phyloP scores from a whole-genome alignment of 2,888 invertebrate genomes.

The Hydrotaea diabolus region DNA sequence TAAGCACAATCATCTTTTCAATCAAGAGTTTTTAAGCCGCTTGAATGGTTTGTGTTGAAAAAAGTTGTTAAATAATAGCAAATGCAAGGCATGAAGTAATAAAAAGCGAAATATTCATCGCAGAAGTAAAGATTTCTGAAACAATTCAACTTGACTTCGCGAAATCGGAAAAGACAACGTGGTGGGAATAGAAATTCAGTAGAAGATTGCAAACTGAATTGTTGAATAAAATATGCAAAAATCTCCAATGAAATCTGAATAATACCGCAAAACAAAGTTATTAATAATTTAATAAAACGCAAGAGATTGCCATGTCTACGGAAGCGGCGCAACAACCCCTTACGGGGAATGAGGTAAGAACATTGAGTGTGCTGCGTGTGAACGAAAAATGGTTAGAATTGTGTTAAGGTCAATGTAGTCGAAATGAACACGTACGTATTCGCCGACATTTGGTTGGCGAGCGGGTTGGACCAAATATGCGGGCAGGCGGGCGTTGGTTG shows the following conservation, averaged over 20 bases:
- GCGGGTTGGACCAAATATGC: neutral
- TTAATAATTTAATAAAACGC: neutral
- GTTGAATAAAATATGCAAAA: slow-evolving; percentile 38
- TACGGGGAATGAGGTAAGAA: slow-evolving; percentile 61
- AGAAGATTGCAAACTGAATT: slow-evolving; percentile 22
- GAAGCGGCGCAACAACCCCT: slow-evolving; percentile 61
- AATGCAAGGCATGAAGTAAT: slow-evolving; percentile 10
- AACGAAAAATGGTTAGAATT: slow-evolving; percentile 33
- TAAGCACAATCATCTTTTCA: slow-evolving; percentile 46
- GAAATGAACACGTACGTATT: slow-evolving; percentile 39
- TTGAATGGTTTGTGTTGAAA: neutral
- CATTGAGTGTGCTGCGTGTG: neutral
- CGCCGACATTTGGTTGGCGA: neutral
- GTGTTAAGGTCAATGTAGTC: slow-evolving; percentile 58
- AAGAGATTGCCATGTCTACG: slow-evolving; percentile 53
- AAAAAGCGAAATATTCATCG: neutral
- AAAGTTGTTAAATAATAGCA: slow-evolving; percentile 23
- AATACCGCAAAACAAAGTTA: neutral
- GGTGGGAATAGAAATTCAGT: slow-evolving; percentile 20
- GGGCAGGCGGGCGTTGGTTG: neutral
- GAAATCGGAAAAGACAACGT: slow-evolving; percentile 12
- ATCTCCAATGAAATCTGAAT: slow-evolving; percentile 18
- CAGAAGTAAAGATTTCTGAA: too few species aligned
- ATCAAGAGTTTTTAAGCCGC: slow-evolving; percentile 43
- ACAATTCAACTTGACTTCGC: neutral